Evolutionary conservation across 2,888 invertebrate genomes (phyloP).

Genomic region (Caenorhabditis parvicauda): DNA sequence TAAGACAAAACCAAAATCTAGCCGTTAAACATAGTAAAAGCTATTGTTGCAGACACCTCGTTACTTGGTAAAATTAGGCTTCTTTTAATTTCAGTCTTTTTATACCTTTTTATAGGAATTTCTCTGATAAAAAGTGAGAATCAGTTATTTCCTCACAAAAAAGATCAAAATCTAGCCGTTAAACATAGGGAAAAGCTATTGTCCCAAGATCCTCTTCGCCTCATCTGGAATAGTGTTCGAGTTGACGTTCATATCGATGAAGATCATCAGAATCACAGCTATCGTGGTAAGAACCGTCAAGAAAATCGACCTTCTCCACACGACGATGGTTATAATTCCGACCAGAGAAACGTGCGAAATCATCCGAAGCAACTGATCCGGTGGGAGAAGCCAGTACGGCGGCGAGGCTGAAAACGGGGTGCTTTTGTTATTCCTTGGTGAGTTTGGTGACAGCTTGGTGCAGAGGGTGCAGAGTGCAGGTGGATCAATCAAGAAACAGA

Average conservation of each 20-base stretch:
- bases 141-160: slow-evolving; percentile 6
- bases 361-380: slow-evolving; percentile 44
- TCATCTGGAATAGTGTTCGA: slow-evolving; percentile 36
- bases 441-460: too few species aligned
- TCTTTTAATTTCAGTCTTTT: too few species aligned
- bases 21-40: too few species aligned
- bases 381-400: slow-evolving; percentile 27
- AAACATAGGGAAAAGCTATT: slow-evolving; percentile 1
- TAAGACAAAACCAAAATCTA: too few species aligned
- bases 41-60: too few species aligned
- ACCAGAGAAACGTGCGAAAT: slow-evolving; percentile 47
- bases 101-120: slow-evolving; percentile 3
- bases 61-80: too few species aligned
- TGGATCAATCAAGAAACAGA: too few species aligned
- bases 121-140: too few species aligned
- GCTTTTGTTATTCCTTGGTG: too few species aligned
- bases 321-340: slow-evolving; percentile 44
- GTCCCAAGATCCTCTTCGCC: slow-evolving; percentile 23
- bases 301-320: slow-evolving; percentile 35
- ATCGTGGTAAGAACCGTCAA: slow-evolving; percentile 34
- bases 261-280: slow-evolving; percentile 29
- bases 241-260: slow-evolving; percentile 46
- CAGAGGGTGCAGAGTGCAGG: too few species aligned
- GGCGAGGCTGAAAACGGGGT: slow-evolving; percentile 39
- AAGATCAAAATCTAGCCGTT: too few species aligned